Evolutionary conservation across 2,888 invertebrate species (phyloP).

Genomic region (Thecocarcelia acutangulata): DNA sequence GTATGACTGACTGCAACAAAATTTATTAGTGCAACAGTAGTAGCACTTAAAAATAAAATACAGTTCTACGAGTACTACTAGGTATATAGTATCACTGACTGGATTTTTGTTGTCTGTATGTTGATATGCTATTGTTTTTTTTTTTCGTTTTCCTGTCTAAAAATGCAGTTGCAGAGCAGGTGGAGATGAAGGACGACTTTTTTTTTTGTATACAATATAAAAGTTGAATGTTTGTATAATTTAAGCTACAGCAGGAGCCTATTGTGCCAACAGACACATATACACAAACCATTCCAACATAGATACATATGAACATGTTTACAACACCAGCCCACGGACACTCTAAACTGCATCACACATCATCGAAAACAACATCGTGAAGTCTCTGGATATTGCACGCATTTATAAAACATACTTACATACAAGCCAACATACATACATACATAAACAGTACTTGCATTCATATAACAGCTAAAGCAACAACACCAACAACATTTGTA

Average conservation of each 20-base stretch:
- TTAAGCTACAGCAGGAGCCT: conserved; percentile 25
- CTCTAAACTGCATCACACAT: conserved; percentile 35
- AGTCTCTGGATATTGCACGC: conserved; percentile 56
- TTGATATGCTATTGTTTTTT: background rate
- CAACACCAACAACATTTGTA: conserved; percentile 25
- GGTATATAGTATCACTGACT: conserved; percentile 9
- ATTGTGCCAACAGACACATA: conserved; percentile 8
- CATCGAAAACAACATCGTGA: conserved; percentile 30
- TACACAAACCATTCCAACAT: background rate
- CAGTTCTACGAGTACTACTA: background rate
- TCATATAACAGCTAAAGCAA: background rate
- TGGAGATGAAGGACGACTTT: conserved; percentile 29
- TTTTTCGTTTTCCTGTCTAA: conserved; percentile 3
- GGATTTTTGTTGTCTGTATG: conserved; percentile 14
- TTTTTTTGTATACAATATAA: conserved; percentile 11
- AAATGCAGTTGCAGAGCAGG: conserved; percentile 49
- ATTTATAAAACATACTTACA: conserved; percentile 45
- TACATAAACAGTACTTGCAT: background rate
- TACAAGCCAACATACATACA: conserved; percentile 1
- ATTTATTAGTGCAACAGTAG: conserved; percentile 2
- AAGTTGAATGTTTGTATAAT: conserved; percentile 17
- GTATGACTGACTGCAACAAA: conserved; percentile 6
- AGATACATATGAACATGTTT: background rate
- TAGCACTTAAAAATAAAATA: conserved; percentile 12
- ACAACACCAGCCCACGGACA: conserved; percentile 15